Evolutionary conservation across 1,140 invertebrate species (phyloP).

Genomic region (Sminthurides bifidus): DNA sequence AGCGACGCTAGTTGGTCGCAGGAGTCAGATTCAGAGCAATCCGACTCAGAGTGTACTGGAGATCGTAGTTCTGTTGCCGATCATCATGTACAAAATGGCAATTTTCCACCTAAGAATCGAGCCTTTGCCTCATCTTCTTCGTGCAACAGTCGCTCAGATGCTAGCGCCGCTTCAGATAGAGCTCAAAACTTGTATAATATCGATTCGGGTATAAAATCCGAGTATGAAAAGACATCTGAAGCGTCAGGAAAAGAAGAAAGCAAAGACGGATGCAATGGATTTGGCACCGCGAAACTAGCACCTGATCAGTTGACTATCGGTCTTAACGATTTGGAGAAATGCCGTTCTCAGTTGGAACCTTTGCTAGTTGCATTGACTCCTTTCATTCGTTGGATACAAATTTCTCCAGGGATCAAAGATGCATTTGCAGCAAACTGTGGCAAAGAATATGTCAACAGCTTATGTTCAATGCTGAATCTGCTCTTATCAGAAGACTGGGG

Average conservation of each 20-base stretch:
- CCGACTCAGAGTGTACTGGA: not conserved
- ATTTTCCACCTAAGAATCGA: not conserved
- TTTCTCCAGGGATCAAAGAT: conserved; percentile 18
- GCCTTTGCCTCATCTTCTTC: conserved; percentile 1
- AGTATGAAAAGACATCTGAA: not conserved
- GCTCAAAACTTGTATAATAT: not conserved
- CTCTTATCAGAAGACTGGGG: conserved; percentile 22
- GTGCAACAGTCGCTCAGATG: not conserved
- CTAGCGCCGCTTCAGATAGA: not conserved
- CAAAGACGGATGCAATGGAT: not conserved
- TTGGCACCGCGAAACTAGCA: not conserved
- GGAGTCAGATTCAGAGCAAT: not conserved
- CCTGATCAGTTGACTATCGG: conserved; percentile 8
- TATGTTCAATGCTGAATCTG: conserved; percentile 23
- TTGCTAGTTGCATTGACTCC: conserved; percentile 20
- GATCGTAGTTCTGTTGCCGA: not conserved
- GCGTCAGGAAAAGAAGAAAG: not conserved
- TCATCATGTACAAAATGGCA: not conserved
- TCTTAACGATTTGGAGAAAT: conserved; percentile 19
- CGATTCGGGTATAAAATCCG: not conserved
- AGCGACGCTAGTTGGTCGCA: not conserved
- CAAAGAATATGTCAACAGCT: conserved; percentile 18
- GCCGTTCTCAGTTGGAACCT: conserved; percentile 18
- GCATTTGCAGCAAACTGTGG: conserved; percentile 25
- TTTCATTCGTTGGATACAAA: conserved; percentile 27